Evolutionary conservation across 2,797 vertebrate genomes (phyloP).

Genomic region (Typhlichthys eigenmanni): DNA sequence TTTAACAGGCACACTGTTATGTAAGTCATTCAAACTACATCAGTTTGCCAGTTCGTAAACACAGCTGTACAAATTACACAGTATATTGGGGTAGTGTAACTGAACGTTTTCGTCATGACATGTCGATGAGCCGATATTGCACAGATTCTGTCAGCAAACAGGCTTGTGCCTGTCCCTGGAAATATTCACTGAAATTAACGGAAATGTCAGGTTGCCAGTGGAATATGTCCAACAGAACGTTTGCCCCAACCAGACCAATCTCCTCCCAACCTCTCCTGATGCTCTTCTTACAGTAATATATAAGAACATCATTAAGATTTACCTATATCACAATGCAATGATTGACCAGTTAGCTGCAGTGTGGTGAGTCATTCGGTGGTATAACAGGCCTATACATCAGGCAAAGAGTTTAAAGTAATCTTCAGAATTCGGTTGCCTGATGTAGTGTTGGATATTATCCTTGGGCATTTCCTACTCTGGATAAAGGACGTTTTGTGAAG

Average conservation of each 20-base stretch:
- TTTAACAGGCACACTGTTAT: constrained; percentile 8
- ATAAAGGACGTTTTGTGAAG: constrained; percentile 67
- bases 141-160: constrained; percentile 56
- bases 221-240: constrained; percentile 40
- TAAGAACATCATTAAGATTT: constrained; percentile 22
- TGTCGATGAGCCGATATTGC: constrained; percentile 27
- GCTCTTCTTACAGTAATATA: constrained; percentile 1
- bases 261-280: not conserved
- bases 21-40: not conserved
- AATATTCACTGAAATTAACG: constrained; percentile 54
- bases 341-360: constrained; percentile 59
- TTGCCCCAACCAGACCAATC: constrained; percentile 16
- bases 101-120: too few species aligned
- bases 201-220: constrained; percentile 50
- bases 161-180: constrained; percentile 48
- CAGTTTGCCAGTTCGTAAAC: constrained; percentile 8
- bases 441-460: constrained; percentile 42
- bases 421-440: constrained; percentile 45
- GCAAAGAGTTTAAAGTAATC: constrained; percentile 59
- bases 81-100: constrained; percentile 12
- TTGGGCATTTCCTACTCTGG: constrained; percentile 60
- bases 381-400: constrained; percentile 42
- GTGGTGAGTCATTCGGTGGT: constrained; percentile 48
- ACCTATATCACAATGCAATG: constrained; percentile 37
- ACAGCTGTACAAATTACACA: constrained; percentile 8